Conservation (phyloP, 2,797 vertebrate genomes). For the Lithobates pipiens region DNA sequence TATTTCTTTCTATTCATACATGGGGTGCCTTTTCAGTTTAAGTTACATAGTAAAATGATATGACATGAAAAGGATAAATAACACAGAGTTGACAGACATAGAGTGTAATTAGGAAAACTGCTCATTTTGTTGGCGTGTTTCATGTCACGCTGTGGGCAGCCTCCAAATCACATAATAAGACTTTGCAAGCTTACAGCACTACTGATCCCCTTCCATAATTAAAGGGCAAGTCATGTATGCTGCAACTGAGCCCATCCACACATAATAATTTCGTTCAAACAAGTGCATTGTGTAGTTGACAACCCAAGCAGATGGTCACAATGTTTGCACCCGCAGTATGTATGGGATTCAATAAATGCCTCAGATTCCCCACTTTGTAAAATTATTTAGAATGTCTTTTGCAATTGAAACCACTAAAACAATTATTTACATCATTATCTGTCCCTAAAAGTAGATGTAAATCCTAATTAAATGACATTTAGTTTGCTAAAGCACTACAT, state of each 20-base stretch:
- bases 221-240: slow-evolving; percentile 10
- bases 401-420: too few species aligned
- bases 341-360: background rate
- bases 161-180: slow-evolving; percentile 19
- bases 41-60: background rate
- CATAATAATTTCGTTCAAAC: slow-evolving; percentile 26
- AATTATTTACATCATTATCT: too few species aligned
- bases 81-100: background rate
- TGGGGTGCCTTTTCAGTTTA: background rate
- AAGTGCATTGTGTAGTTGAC: slow-evolving; percentile 9
- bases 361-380: background rate
- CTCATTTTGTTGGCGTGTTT: background rate
- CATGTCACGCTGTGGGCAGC: background rate
- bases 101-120: background rate
- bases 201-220: background rate
- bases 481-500: too few species aligned
- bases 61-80: background rate
- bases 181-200: background rate
- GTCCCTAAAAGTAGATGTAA: too few species aligned
- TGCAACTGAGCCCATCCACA: background rate
- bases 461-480: too few species aligned
- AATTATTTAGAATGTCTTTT: background rate
- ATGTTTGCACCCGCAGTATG: background rate
- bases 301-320: slow-evolving; percentile 15
- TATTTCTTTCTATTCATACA: background rate